phyloP scores from a whole-genome alignment of 1,140 invertebrate species.

The Caenorhabditis brenneri region DNA sequence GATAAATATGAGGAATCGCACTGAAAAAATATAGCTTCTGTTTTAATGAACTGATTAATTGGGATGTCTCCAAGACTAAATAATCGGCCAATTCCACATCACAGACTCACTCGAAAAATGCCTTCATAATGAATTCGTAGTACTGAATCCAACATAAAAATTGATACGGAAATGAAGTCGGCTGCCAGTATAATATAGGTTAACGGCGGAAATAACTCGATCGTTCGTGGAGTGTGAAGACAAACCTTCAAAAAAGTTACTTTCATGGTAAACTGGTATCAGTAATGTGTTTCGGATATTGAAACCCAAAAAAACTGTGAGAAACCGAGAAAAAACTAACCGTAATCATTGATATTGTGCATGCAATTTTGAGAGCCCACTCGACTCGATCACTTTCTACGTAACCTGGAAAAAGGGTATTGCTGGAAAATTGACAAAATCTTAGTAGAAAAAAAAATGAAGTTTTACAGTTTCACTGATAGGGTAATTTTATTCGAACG shows the following conservation, averaged over 20 bases:
- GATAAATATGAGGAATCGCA: constrained; percentile 36
- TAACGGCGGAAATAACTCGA: constrained; percentile 58
- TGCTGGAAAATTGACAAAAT: too few species aligned
- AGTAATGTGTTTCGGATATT: constrained; percentile 46
- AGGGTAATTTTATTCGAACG: too few species aligned
- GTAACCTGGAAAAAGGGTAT: constrained; percentile 51
- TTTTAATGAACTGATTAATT: constrained; percentile 19
- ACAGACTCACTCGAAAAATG: constrained; percentile 29
- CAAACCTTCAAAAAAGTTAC: constrained; percentile 56
- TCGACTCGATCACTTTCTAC: constrained; percentile 52
- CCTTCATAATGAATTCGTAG: constrained; percentile 60
- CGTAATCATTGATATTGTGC: constrained; percentile 59
- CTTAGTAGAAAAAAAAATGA: too few species aligned
- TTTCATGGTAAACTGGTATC: constrained; percentile 60
- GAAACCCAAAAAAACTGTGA: background rate
- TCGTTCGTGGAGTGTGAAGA: constrained; percentile 67
- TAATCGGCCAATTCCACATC: background rate
- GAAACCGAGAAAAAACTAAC: too few species aligned
- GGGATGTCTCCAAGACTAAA: constrained; percentile 47
- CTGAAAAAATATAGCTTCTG: constrained; percentile 88
- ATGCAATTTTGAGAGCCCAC: constrained; percentile 54
- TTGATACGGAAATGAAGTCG: constrained; percentile 58
- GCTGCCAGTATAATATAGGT: constrained; percentile 60
- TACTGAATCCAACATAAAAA: constrained; percentile 60
- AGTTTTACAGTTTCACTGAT: too few species aligned